Evolutionary conservation across 2,797 vertebrate genomes (phyloP).

Genomic region (Alauda arvensis): DNA sequence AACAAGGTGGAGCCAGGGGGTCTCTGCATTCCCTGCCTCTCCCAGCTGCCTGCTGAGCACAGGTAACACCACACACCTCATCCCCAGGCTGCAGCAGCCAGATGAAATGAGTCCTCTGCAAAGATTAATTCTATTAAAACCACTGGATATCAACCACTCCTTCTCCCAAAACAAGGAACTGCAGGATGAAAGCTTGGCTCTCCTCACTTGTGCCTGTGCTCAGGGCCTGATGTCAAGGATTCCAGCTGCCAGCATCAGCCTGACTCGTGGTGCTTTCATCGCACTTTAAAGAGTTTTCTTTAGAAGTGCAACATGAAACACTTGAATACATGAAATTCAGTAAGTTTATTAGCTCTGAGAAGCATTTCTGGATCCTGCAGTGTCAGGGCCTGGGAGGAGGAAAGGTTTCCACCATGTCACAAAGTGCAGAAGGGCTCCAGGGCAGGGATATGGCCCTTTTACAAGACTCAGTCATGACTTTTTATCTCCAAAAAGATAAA

Average conservation of each 20-base stretch:
- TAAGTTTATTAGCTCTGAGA: background rate
- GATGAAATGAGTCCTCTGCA: background rate
- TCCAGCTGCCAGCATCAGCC: constrained; percentile 24
- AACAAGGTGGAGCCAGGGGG: background rate
- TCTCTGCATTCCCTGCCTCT: background rate
- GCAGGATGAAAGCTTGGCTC: constrained; percentile 7
- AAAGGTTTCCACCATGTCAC: background rate
- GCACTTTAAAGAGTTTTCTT: constrained; percentile 9
- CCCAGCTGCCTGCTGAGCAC: background rate
- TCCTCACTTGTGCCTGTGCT: background rate
- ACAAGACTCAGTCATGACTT: background rate
- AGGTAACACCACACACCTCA: background rate
- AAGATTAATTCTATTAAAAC: constrained; percentile 1
- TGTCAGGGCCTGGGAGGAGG: background rate
- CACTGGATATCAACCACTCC: background rate
- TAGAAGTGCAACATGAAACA: constrained; percentile 6
- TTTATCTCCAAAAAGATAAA: background rate
- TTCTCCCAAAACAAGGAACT: background rate
- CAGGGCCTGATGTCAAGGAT: background rate
- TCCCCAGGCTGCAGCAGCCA: background rate
- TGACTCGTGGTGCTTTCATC: constrained; percentile 19
- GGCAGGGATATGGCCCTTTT: background rate
- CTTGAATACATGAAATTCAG: background rate
- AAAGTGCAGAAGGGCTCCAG: background rate
- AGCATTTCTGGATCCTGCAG: background rate